A percentile compares a stretch with the other conserved stretches of the same genome.
phyloP scores from a whole-genome alignment of 23 tunicate genomes.

The Halocynthia aurantium region DNA sequence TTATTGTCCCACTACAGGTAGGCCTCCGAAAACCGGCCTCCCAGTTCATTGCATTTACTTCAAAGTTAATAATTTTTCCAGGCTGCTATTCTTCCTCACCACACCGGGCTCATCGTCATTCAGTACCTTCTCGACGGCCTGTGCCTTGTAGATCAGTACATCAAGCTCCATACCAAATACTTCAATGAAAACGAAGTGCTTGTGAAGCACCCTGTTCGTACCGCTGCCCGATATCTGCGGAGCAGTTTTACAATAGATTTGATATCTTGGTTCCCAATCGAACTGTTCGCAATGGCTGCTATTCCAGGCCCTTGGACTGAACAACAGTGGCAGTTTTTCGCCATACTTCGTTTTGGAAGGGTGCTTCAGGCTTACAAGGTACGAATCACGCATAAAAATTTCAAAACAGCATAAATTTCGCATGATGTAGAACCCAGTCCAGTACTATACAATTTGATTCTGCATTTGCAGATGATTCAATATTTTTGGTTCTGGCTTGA shows the following conservation, averaged over 20 bases:
- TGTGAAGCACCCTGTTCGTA: conserved; percentile 55
- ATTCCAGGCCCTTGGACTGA: conserved; percentile 25
- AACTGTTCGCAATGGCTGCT: conserved; percentile 26
- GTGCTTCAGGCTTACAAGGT: conserved; percentile 69
- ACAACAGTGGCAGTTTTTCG: conserved; percentile 64
- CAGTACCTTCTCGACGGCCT: conserved; percentile 67
- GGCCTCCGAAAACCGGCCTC: background rate
- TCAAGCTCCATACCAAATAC: conserved; percentile 69
- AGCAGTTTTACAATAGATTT: conserved; percentile 64
- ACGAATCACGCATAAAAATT: background rate
- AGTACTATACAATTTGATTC: background rate
- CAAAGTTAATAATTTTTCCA: background rate
- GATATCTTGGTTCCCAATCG: conserved; percentile 88
- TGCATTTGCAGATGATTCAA: conserved; percentile 26
- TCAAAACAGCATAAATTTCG: background rate
- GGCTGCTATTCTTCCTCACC: conserved; percentile 65
- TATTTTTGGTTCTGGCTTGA: conserved; percentile 26
- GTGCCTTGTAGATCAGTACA: conserved; percentile 47
- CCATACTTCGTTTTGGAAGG: conserved; percentile 43
- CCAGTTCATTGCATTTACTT: too few species aligned
- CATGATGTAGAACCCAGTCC: background rate
- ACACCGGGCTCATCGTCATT: conserved; percentile 23
- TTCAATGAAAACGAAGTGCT: conserved; percentile 32
- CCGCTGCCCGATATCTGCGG: conserved; percentile 51
- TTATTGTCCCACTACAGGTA: conserved; percentile 83